Conservation (phyloP, 2,888 invertebrate genomes). For the Pollenia labialis region DNA sequence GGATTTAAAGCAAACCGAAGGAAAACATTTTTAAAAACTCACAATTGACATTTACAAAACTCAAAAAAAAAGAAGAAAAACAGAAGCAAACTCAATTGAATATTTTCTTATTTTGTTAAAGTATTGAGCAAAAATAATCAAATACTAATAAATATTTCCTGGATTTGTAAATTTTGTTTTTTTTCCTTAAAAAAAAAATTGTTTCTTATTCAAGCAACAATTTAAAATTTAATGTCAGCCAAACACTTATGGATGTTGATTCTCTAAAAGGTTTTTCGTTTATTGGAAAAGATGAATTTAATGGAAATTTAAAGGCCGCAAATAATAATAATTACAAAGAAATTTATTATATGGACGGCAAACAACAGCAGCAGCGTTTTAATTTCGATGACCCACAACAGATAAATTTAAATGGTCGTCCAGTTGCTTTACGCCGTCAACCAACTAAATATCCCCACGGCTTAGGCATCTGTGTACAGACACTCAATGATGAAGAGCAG, state of each 20-base stretch:
- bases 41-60: slow-evolving; percentile 58
- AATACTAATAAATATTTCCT: slow-evolving; percentile 15
- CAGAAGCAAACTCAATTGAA: not conserved
- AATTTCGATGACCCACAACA: slow-evolving; percentile 60
- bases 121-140: slow-evolving; percentile 1
- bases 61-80: not conserved
- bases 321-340: slow-evolving; percentile 49
- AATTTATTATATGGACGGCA: slow-evolving; percentile 61
- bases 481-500: slow-evolving; percentile 71
- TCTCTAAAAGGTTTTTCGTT: slow-evolving; percentile 32
- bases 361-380: slow-evolving; percentile 40
- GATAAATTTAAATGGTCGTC: slow-evolving; percentile 69
- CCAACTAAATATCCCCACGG: slow-evolving; percentile 81
- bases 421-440: slow-evolving; percentile 77
- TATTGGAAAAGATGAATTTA: slow-evolving; percentile 57
- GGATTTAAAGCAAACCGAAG: slow-evolving; percentile 17
- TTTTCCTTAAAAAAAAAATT: too few species aligned
- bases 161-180: slow-evolving; percentile 15
- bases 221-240: slow-evolving; percentile 42
- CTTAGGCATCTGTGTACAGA: slow-evolving; percentile 79
- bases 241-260: slow-evolving; percentile 44
- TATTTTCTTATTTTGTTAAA: not conserved
- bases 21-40: slow-evolving; percentile 25
- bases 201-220: not conserved
- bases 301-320: slow-evolving; percentile 24